These are phyloP conservation scores for Tetramorium bicarinatum DNA, from an alignment of 2,888 invertebrate genomes.

Conservation along the genomic window DNA sequence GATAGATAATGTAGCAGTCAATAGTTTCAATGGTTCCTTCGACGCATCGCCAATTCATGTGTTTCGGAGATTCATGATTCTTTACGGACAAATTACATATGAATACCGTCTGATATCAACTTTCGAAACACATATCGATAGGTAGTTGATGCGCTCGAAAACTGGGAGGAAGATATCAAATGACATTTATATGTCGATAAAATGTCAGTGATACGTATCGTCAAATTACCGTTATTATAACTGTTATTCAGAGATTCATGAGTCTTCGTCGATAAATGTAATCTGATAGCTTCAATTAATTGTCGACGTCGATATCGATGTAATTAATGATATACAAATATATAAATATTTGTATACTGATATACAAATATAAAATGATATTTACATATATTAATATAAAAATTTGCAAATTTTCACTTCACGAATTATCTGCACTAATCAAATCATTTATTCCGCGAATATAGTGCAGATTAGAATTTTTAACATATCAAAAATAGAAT, in stretches of 20 bases:
- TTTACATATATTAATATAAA: not conserved
- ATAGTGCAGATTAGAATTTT: not conserved
- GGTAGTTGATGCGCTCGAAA: conserved; percentile 6
- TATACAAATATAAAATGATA: not conserved
- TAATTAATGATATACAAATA: not conserved
- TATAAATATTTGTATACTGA: conserved; percentile 1
- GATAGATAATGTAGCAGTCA: not conserved
- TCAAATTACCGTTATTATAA: conserved; percentile 13
- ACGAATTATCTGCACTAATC: not conserved
- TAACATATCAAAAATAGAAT: not conserved
- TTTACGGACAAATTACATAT: not conserved
- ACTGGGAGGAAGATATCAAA: not conserved
- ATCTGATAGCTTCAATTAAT: conserved; percentile 1
- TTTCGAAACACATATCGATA: not conserved
- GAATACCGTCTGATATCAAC: not conserved
- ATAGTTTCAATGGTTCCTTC: not conserved
- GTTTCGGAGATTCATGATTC: not conserved
- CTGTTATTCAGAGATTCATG: not conserved
- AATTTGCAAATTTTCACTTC: not conserved
- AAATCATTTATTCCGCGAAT: not conserved
- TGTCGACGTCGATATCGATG: not conserved
- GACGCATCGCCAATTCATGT: not conserved
- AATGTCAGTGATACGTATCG: not conserved
- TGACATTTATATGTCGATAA: not conserved
- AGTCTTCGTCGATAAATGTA: not conserved